Conservation (phyloP, 2,797 vertebrate genomes). For the Pseudochaenichthys georgianus region DNA sequence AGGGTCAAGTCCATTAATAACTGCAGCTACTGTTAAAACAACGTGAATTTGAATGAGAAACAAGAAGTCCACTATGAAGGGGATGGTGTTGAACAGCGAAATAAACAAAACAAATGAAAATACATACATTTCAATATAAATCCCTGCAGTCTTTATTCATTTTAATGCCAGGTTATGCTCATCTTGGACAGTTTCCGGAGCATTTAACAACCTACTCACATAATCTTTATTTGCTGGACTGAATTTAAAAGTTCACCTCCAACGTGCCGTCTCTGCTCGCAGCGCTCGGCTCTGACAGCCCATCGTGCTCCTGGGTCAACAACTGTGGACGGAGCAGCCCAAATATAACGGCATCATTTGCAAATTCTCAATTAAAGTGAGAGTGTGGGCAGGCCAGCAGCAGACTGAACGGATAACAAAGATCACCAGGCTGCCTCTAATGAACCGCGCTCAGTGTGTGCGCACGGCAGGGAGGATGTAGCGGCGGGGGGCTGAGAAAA, state of each 20-base stretch:
- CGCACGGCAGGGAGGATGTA: constrained; percentile 42
- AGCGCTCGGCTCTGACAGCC: constrained; percentile 45
- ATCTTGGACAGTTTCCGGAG: constrained; percentile 1
- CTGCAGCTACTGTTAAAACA: constrained; percentile 3
- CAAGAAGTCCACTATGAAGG: constrained; percentile 26
- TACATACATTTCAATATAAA: constrained; percentile 24
- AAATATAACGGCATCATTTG: constrained; percentile 71
- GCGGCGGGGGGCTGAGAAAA: constrained; percentile 54
- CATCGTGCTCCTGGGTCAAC: constrained; percentile 52
- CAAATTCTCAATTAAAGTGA: constrained; percentile 78
- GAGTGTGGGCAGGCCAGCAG: constrained; percentile 60
- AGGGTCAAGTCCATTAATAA: constrained; percentile 45
- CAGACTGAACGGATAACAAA: constrained; percentile 72
- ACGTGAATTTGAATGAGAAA: constrained; percentile 22
- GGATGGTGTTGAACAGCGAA: constrained; percentile 26
- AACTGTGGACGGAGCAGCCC: constrained; percentile 33
- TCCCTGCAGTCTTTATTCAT: neutral
- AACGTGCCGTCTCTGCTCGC: constrained; percentile 25
- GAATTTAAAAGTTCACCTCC: constrained; percentile 51
- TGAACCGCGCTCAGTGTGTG: constrained; percentile 58
- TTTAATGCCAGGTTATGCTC: neutral
- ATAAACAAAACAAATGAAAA: constrained; percentile 37
- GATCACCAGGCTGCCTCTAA: constrained; percentile 77
- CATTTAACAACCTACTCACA: constrained; percentile 24
- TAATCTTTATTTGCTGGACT: constrained; percentile 33